These are phyloP conservation scores for Monomorium pharaonis DNA, from an alignment of 1,140 invertebrate genomes.

Conservation along the genomic window DNA sequence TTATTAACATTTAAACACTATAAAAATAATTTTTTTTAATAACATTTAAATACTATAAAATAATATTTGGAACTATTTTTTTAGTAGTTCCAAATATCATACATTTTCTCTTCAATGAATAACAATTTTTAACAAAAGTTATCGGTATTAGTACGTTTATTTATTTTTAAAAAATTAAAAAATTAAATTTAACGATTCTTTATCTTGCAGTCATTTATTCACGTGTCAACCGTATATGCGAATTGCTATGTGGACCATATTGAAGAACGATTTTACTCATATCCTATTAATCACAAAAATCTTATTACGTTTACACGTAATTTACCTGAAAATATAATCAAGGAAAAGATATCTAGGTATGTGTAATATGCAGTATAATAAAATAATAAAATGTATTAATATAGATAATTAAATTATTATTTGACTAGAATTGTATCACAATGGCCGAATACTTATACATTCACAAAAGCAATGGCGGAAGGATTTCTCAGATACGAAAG, in stretches of 20 bases:
- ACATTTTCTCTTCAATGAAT: no score
- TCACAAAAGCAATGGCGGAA: slow-evolving; percentile 91
- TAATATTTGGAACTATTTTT: no score
- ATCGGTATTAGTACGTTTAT: no score
- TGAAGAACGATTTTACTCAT: no score
- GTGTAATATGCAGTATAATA: neutral
- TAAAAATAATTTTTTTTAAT: no score
- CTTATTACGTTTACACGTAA: neutral
- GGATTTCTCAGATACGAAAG: slow-evolving; percentile 86
- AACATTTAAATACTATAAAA: no score
- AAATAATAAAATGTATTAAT: neutral
- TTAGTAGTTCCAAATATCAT: no score
- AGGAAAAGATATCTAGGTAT: neutral
- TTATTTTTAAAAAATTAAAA: neutral
- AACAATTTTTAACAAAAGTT: no score
- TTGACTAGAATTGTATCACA: slow-evolving; percentile 86
- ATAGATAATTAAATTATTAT: neutral
- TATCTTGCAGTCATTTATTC: neutral
- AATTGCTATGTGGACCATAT: no score
- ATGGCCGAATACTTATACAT: slow-evolving; percentile 91
- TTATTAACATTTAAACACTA: no score
- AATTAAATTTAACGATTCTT: neutral
- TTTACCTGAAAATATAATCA: neutral
- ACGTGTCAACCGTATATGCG: neutral
- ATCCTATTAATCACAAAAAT: neutral